Conservation (phyloP, 2,113 vertebrate species). For the Zingel zingel region DNA sequence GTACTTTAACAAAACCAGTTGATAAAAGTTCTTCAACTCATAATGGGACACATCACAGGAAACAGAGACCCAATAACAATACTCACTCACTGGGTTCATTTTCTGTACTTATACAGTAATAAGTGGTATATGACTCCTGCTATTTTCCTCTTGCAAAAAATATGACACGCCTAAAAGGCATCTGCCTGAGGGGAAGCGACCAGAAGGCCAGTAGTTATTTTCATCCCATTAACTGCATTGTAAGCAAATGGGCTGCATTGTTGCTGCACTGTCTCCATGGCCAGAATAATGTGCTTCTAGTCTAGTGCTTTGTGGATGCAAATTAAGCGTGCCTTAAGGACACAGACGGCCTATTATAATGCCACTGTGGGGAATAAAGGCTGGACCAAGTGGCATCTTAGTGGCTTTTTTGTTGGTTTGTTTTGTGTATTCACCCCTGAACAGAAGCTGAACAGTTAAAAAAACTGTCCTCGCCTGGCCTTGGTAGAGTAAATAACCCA, state of each 20-base stretch:
- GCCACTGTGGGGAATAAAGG: slow-evolving; percentile 60
- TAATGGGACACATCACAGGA: slow-evolving; percentile 22
- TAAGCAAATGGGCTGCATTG: slow-evolving; percentile 56
- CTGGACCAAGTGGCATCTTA: slow-evolving; percentile 45
- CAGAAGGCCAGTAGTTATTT: slow-evolving; percentile 56
- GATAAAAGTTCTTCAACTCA: slow-evolving; percentile 29
- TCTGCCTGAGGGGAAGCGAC: slow-evolving; percentile 17
- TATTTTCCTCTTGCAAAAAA: neutral
- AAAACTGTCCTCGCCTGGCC: neutral
- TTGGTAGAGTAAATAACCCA: slow-evolving; percentile 12
- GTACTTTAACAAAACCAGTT: slow-evolving; percentile 7
- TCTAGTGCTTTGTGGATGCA: slow-evolving; percentile 63
- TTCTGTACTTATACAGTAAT: slow-evolving; percentile 33
- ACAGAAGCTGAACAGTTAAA: neutral
- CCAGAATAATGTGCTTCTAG: slow-evolving; percentile 53
- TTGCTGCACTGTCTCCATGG: slow-evolving; percentile 50
- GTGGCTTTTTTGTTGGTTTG: slow-evolving; percentile 30
- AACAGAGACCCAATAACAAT: slow-evolving; percentile 32
- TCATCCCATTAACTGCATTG: slow-evolving; percentile 69
- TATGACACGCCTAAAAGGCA: slow-evolving; percentile 38
- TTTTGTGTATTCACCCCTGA: slow-evolving; percentile 33
- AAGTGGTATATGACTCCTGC: slow-evolving; percentile 45
- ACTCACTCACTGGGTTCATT: slow-evolving; percentile 18
- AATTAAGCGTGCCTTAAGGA: slow-evolving; percentile 65
- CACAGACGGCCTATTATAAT: slow-evolving; percentile 68